Conservation (phyloP, 2,113 vertebrate species). For the Nerophis ophidion region DNA sequence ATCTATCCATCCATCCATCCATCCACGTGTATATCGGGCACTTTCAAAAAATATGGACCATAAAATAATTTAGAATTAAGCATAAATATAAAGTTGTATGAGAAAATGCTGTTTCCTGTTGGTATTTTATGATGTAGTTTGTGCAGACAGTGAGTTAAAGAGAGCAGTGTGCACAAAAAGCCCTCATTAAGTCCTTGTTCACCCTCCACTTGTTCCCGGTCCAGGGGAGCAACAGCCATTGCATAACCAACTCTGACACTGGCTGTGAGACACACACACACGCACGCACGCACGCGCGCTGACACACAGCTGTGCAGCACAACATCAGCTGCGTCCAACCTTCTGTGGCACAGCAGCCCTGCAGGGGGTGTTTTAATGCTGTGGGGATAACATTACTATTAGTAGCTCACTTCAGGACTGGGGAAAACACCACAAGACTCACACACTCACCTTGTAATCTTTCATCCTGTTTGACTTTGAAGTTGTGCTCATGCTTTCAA, state of each 20-base stretch:
- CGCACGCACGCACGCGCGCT: not conserved
- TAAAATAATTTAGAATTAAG: too few species aligned
- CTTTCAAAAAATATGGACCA: too few species aligned
- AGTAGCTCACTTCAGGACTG: not conserved
- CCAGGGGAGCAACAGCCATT: constrained; percentile 42
- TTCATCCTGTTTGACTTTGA: too few species aligned
- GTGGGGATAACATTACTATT: not conserved
- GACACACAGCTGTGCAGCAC: constrained; percentile 26
- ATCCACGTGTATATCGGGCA: too few species aligned
- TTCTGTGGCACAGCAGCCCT: constrained; percentile 9
- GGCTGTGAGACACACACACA: constrained; percentile 12
- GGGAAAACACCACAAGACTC: not conserved
- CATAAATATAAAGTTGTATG: not conserved
- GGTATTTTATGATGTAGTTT: constrained; percentile 3
- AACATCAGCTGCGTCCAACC: constrained; percentile 27
- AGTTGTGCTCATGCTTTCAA: too few species aligned
- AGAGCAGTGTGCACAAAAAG: constrained; percentile 39
- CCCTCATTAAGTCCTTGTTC: constrained; percentile 49
- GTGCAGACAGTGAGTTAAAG: constrained; percentile 19
- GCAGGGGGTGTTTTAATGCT: constrained; percentile 6
- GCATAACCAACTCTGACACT: constrained; percentile 33
- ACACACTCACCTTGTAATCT: too few species aligned
- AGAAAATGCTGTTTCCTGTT: not conserved
- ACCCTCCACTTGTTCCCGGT: constrained; percentile 45
- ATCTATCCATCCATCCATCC: too few species aligned